phyloP scores from a whole-genome alignment of 53 echinoderm and acorn worm genomes.

The Zoroaster sp. region DNA sequence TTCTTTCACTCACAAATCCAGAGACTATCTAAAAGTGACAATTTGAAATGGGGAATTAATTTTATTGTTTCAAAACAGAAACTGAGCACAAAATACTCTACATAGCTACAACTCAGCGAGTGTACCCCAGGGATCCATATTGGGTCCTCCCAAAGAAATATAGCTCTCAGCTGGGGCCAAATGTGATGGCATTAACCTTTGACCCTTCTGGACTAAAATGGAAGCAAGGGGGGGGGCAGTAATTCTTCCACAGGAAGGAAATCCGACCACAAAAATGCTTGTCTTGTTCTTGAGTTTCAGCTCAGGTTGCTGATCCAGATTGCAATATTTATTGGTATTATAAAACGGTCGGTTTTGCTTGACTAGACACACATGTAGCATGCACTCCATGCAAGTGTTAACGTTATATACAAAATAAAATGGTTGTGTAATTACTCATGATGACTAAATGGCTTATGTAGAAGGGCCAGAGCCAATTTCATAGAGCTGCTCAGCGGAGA shows the following conservation, averaged over 20 bases:
- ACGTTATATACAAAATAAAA: too few relatives aligned
- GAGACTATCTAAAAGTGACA: neutral
- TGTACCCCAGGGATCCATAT: neutral
- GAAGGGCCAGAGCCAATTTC: too few relatives aligned
- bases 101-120: neutral
- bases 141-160: neutral
- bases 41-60: neutral
- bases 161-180: neutral
- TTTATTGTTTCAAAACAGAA: constrained; percentile 47
- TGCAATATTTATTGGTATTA: neutral
- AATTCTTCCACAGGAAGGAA: constrained; percentile 15
- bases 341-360: too few relatives aligned
- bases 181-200: constrained; percentile 26
- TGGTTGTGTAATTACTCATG: too few relatives aligned
- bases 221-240: neutral
- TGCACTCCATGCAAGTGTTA: too few relatives aligned
- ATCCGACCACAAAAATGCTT: constrained; percentile 39
- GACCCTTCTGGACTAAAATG: neutral
- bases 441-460: too few relatives aligned
- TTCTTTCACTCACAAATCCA: neutral
- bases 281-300: constrained; percentile 2
- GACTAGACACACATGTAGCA: too few relatives aligned
- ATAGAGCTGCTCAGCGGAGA: too few relatives aligned
- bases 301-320: neutral
- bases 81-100: constrained; percentile 9